A percentile compares a stretch with the other conserved stretches of the same genome.
Evolutionary conservation across 2,113 vertebrate species (phyloP).

Genomic region (Lasiurus cinereus): DNA sequence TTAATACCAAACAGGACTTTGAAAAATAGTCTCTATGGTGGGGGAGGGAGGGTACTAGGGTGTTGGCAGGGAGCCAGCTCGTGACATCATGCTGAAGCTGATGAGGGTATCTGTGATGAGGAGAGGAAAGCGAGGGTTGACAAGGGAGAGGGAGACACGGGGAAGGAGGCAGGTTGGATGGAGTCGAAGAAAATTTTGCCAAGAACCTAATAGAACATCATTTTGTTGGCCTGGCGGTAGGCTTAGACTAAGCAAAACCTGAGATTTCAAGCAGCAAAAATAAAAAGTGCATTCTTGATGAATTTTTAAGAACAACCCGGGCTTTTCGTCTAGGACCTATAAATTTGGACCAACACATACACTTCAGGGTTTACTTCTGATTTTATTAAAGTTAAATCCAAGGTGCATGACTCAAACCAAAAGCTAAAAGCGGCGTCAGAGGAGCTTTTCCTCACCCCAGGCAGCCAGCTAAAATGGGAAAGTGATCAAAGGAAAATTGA

Average conservation of each 20-base stretch:
- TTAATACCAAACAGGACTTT: conserved; percentile 72
- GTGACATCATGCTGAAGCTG: background rate
- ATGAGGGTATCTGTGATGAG: background rate
- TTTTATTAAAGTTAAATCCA: conserved; percentile 58
- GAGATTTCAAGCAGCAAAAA: conserved; percentile 31
- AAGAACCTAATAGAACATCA: background rate
- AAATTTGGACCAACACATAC: conserved; percentile 17
- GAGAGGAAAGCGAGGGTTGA: background rate
- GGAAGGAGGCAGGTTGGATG: background rate
- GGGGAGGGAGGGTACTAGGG: rapidly evolving
- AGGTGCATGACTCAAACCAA: conserved; percentile 33
- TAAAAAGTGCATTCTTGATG: conserved; percentile 15
- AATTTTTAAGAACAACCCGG: conserved; percentile 35
- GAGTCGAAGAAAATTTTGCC: conserved; percentile 8
- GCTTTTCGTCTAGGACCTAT: conserved; percentile 24
- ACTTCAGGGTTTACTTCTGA: conserved; percentile 33
- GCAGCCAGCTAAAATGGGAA: conserved; percentile 55
- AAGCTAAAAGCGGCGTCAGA: conserved; percentile 61
- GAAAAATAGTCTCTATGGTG: background rate
- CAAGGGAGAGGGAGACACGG: background rate
- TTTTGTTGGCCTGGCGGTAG: background rate
- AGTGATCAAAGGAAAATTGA: conserved; percentile 75
- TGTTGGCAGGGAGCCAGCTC: background rate
- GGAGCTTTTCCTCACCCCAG: conserved; percentile 6
- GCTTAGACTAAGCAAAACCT: background rate